Conservation (phyloP, 2,113 vertebrate species). For the Ptyas mucosa region DNA sequence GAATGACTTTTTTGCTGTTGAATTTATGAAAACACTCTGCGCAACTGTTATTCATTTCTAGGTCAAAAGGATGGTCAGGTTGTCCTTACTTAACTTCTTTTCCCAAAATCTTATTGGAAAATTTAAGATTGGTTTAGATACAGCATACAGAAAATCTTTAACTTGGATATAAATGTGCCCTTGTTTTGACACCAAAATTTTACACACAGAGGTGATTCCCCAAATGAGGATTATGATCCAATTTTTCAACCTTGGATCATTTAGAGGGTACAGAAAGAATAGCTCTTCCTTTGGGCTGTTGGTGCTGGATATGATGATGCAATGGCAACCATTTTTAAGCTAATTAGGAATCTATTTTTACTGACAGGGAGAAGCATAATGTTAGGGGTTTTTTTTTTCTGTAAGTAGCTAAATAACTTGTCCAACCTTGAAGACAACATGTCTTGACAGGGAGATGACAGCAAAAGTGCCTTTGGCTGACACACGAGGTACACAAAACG, state of each 20-base stretch:
- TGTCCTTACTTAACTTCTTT: neutral
- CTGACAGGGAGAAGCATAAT: neutral
- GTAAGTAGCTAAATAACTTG: neutral
- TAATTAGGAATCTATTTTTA: neutral
- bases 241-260: neutral
- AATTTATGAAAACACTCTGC: neutral
- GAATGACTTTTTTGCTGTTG: slow-evolving; percentile 27
- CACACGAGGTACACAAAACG: neutral
- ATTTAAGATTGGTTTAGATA: neutral
- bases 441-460: neutral
- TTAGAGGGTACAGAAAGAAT: too few relatives aligned
- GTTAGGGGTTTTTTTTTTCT: too few relatives aligned
- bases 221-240: neutral
- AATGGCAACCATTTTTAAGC: neutral
- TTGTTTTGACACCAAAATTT: neutral
- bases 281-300: neutral
- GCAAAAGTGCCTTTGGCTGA: neutral
- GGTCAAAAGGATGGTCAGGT: neutral
- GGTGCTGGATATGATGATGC: neutral
- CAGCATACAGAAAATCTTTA: neutral
- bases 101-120: neutral
- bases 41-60: slow-evolving; percentile 12
- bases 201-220: neutral
- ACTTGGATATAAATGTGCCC: neutral
- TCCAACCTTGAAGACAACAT: neutral